phyloP scores from a whole-genome alignment of 2,797 vertebrate species.

The Acipenser transmontanus region DNA sequence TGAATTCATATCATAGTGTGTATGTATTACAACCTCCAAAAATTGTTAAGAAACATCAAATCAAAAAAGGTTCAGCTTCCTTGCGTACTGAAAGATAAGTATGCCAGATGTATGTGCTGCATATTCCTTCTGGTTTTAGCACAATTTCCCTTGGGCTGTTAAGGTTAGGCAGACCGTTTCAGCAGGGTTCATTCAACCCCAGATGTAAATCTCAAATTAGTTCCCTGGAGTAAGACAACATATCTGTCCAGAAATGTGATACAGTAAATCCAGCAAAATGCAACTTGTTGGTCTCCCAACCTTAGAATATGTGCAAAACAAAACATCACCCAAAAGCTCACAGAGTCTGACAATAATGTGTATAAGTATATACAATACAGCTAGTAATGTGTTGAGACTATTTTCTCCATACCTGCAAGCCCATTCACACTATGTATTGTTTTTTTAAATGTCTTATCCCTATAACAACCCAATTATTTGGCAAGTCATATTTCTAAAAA shows the following conservation, averaged over 20 bases:
- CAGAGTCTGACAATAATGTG: too few species aligned
- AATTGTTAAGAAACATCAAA: too few species aligned
- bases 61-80: too few species aligned
- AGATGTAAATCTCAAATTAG: conserved; percentile 16
- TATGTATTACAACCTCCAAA: too few species aligned
- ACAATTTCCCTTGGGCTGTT: conserved; percentile 34
- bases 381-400: too few species aligned
- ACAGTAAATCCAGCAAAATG: too few species aligned
- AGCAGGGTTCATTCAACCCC: conserved; percentile 8
- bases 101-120: conserved; percentile 27
- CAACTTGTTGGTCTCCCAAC: too few species aligned
- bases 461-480: background rate
- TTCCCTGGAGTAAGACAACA: background rate
- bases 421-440: conserved; percentile 18
- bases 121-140: conserved; percentile 30
- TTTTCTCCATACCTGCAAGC: background rate
- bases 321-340: too few species aligned
- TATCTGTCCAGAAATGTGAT: too few species aligned
- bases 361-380: too few species aligned
- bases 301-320: too few species aligned
- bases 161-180: conserved; percentile 9
- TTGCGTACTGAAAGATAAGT: background rate
- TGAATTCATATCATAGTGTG: too few species aligned
- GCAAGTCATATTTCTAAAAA: background rate
- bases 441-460: conserved; percentile 40